phyloP scores from a whole-genome alignment of 2,888 invertebrate species.

The Crocallis elinguaria region DNA sequence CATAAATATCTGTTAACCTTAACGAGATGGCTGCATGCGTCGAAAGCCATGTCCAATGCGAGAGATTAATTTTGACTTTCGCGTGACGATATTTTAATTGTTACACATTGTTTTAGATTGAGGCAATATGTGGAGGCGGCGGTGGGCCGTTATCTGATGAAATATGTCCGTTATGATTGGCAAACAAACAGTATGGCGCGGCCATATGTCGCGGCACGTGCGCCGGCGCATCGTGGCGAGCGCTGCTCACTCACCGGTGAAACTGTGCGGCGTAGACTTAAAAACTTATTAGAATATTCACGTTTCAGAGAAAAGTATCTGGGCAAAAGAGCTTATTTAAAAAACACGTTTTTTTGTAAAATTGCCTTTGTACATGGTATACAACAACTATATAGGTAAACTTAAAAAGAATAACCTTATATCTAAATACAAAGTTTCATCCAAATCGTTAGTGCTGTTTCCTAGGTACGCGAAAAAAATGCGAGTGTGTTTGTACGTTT shows the following conservation, averaged over 20 bases:
- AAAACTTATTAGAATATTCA: background rate
- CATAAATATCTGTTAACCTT: constrained; percentile 38
- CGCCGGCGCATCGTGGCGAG: constrained; percentile 73
- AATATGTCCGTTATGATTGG: constrained; percentile 85
- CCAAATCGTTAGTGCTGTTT: too few species aligned
- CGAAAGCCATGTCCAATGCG: constrained; percentile 67
- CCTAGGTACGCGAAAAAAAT: too few species aligned
- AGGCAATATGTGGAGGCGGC: constrained; percentile 70
- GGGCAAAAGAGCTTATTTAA: too few species aligned
- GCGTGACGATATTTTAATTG: constrained; percentile 73
- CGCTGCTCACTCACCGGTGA: constrained; percentile 80
- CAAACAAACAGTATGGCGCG: constrained; percentile 84
- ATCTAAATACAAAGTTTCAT: too few species aligned
- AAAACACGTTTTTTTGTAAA: too few species aligned
- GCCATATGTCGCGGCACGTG: constrained; percentile 84
- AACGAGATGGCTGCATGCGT: constrained; percentile 44
- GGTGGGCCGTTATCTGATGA: constrained; percentile 83
- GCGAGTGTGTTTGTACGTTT: too few species aligned
- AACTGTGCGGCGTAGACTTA: constrained; percentile 57
- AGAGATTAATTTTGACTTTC: constrained; percentile 46
- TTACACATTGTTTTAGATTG: constrained; percentile 80
- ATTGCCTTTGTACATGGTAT: too few species aligned
- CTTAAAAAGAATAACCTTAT: too few species aligned
- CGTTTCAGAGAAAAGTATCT: background rate
- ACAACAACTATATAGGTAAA: too few species aligned